Evolutionary conservation across 1,140 invertebrate genomes (phyloP).

Genomic region (Cherax quadricarinatus): DNA sequence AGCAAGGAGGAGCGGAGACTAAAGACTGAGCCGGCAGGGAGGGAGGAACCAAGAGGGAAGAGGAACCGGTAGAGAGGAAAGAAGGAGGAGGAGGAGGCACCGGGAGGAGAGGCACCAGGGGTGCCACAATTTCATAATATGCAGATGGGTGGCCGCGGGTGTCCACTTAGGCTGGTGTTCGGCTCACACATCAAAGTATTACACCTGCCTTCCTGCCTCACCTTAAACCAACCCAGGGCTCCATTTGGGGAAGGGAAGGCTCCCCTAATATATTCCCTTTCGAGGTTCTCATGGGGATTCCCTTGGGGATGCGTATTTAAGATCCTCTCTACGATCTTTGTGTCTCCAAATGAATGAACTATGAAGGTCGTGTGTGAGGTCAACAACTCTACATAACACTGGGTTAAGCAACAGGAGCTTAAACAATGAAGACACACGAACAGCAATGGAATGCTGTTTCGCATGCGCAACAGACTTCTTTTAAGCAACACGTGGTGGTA

Average conservation of each 20-base stretch:
- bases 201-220: not conserved
- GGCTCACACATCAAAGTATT: slow-evolving; percentile 5
- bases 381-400: too few relatives aligned
- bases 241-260: not conserved
- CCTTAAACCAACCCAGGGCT: not conserved
- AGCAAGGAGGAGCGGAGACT: not conserved
- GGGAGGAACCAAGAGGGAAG: not conserved
- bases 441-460: too few relatives aligned
- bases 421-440: too few relatives aligned
- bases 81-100: not conserved
- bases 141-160: not conserved
- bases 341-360: too few relatives aligned
- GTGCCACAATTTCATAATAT: slow-evolving; percentile 5
- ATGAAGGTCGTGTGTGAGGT: too few relatives aligned
- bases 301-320: too few relatives aligned
- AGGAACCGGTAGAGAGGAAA: not conserved
- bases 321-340: too few relatives aligned
- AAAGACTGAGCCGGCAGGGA: not conserved
- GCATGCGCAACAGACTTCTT: too few relatives aligned
- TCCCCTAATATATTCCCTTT: too few relatives aligned
- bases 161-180: not conserved
- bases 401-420: too few relatives aligned
- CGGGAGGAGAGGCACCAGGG: not conserved
- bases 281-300: too few relatives aligned
- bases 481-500: too few relatives aligned